Conservation (phyloP, 2,797 vertebrate genomes). For the Mus minutoides region DNA sequence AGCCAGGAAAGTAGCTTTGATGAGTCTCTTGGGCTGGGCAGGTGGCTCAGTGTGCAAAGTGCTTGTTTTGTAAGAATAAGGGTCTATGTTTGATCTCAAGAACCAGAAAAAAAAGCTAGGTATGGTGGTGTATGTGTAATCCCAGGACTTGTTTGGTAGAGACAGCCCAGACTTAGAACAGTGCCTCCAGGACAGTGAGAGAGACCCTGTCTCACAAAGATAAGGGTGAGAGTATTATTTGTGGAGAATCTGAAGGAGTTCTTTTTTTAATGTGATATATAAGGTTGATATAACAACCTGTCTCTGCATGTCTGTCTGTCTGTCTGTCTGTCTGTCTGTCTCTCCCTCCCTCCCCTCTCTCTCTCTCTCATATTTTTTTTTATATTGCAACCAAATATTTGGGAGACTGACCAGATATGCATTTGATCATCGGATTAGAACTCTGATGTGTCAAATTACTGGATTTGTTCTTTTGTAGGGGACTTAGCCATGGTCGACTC, state of each 20-base stretch:
- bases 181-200: not conserved
- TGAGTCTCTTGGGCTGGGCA: not conserved
- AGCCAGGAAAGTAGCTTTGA: slow-evolving; percentile 1
- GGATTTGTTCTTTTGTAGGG: not conserved
- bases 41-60: not conserved
- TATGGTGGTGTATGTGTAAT: not conserved
- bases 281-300: not conserved
- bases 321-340: too few relatives aligned
- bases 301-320: not conserved
- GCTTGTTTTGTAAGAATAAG: not conserved
- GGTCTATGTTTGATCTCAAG: not conserved
- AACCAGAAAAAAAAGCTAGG: not conserved
- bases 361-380: not conserved
- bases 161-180: not conserved
- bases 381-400: not conserved
- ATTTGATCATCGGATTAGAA: slow-evolving; percentile 20
- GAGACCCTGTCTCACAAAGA: not conserved
- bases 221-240: not conserved
- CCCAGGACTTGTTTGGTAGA: not conserved
- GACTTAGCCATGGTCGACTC: not conserved
- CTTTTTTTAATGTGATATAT: not conserved
- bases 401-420: not conserved
- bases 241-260: not conserved
- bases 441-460: not conserved
- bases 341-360: too few relatives aligned